phyloP scores from a whole-genome alignment of 2,797 vertebrate species.

The Danio choprae region DNA sequence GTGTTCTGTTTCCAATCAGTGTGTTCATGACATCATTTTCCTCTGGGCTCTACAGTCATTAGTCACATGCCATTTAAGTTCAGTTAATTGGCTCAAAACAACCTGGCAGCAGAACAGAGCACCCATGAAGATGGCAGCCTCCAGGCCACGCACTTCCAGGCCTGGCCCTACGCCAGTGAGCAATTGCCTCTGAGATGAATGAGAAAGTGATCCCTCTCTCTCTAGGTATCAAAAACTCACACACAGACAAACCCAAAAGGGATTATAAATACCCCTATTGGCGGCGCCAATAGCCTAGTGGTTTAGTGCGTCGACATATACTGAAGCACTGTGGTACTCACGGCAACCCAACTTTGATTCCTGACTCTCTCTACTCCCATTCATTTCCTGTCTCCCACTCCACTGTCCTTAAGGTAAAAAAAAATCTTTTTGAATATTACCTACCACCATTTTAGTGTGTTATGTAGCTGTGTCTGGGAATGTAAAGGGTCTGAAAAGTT shows the following conservation, averaged over 20 bases:
- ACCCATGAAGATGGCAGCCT: constrained; percentile 2
- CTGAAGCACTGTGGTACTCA: no score
- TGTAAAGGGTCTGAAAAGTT: no score
- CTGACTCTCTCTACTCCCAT: no score
- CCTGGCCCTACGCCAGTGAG: constrained; percentile 7
- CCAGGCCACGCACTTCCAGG: neutral
- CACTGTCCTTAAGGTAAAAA: no score
- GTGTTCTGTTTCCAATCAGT: neutral
- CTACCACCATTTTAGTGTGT: no score
- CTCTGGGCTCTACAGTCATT: constrained; percentile 11
- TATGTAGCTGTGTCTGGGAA: no score
- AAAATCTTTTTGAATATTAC: no score
- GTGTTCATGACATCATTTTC: constrained; percentile 24
- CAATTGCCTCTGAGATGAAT: constrained; percentile 8
- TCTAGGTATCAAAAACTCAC: neutral
- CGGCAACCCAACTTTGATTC: no score
- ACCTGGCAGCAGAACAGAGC: constrained; percentile 16
- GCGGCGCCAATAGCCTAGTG: no score
- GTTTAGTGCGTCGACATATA: no score
- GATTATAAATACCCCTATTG: no score
- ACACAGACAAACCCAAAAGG: neutral
- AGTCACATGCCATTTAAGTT: constrained; percentile 29
- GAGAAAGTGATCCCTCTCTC: neutral
- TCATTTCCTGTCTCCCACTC: no score
- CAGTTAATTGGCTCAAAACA: constrained; percentile 36